phyloP scores from a whole-genome alignment of 2,113 vertebrate species.

The Grammomys surdaster region DNA sequence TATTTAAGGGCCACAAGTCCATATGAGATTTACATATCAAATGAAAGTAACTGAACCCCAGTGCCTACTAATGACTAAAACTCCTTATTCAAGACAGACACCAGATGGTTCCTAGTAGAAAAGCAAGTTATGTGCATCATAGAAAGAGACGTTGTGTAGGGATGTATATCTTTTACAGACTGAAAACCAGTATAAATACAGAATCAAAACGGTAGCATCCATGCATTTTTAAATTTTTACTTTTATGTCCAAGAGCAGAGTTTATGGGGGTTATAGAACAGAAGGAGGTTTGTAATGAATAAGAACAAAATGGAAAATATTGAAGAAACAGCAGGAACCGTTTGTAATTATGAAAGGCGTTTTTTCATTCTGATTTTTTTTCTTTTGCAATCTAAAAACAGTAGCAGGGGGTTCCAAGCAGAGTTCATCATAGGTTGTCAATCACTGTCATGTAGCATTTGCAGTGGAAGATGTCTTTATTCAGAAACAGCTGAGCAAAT shows the following conservation, averaged over 20 bases:
- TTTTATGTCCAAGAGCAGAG: constrained; percentile 64
- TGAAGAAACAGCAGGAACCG: constrained; percentile 89
- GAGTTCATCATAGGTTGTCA: constrained; percentile 91
- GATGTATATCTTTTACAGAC: constrained; percentile 62
- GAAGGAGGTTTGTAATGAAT: constrained; percentile 87
- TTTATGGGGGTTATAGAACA: constrained; percentile 85
- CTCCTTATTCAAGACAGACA: constrained; percentile 29
- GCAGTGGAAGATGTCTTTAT: constrained; percentile 91
- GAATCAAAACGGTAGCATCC: constrained; percentile 60
- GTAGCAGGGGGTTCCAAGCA: constrained; percentile 90
- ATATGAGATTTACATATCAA: not conserved
- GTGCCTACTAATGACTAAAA: constrained; percentile 31
- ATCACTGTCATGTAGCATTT: constrained; percentile 93
- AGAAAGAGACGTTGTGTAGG: constrained; percentile 65
- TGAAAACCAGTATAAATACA: constrained; percentile 58
- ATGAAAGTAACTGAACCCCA: constrained; percentile 53
- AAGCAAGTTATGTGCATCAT: constrained; percentile 58
- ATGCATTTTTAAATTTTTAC: constrained; percentile 17
- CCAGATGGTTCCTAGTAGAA: constrained; percentile 56
- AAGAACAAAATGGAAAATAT: constrained; percentile 88
- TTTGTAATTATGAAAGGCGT: constrained; percentile 91
- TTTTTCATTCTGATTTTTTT: constrained; percentile 88
- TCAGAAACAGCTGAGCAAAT: constrained; percentile 92
- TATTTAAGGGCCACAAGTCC: constrained; percentile 4
- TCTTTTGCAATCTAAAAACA: constrained; percentile 91